Conservation (phyloP, 2,888 invertebrate species). For the Ypsolopha sequella region DNA sequence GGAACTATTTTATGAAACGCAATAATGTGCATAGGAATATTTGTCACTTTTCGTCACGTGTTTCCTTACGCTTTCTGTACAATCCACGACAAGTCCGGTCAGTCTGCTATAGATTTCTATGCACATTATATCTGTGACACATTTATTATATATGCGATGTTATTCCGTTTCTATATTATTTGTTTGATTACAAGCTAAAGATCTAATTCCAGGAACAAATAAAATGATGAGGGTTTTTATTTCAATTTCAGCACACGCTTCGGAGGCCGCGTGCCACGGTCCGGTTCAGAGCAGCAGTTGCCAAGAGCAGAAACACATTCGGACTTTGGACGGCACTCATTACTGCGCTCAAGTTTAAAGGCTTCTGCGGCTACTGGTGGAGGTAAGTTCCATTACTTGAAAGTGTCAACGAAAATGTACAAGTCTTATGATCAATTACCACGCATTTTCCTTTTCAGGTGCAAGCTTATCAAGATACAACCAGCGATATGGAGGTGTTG, state of each 20-base stretch:
- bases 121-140: too few species aligned
- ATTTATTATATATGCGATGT: too few species aligned
- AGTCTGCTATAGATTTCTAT: too few species aligned
- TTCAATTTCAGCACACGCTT: slow-evolving; percentile 39
- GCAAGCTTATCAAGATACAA: slow-evolving; percentile 74
- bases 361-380: slow-evolving; percentile 63
- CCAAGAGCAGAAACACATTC: slow-evolving; percentile 87
- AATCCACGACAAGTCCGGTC: too few species aligned
- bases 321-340: slow-evolving; percentile 87
- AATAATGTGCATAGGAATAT: too few species aligned
- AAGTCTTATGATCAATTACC: too few species aligned
- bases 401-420: not conserved
- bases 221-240: not conserved
- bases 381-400: slow-evolving; percentile 14
- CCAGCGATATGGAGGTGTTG: slow-evolving; percentile 67
- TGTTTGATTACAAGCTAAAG: not conserved
- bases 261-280: slow-evolving; percentile 79
- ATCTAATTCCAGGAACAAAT: too few species aligned
- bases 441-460: slow-evolving; percentile 28
- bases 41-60: too few species aligned
- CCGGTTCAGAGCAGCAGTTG: slow-evolving; percentile 92
- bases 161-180: not conserved
- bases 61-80: too few species aligned
- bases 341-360: slow-evolving; percentile 84
- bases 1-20: too few species aligned